Evolutionary conservation across 30 jellyfish, hydroid and myxozoan species (phyloP), one percentile per base, ranked within the genome.

Genomic region (Turritopsis dohrnii): DNA sequence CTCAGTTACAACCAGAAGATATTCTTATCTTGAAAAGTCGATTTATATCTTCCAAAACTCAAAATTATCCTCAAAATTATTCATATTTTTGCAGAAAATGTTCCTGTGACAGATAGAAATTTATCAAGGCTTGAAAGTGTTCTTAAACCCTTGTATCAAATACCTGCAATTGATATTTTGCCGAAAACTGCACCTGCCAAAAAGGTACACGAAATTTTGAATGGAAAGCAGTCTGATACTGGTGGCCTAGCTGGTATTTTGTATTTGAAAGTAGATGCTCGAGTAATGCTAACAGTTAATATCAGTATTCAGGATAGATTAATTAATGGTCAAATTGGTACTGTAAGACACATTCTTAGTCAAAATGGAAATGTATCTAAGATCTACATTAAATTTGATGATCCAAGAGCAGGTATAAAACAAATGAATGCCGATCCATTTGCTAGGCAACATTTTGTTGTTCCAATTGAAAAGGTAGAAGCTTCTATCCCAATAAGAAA

Each of bases 261-360:
- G 21, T 23, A 18, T 16, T 52, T 79, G 26, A 79, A 79, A 52
- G 66, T 79, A 4, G 85, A 54, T 79, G 85, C 85, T 1, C 18
- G 77, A 8, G 19, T 69, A 23, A 69, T 69, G 89, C 74, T 83
- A 54, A 83, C 89, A 29, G 28, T 23, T 26, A 66, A 83, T 71
- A 71, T 83, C 27, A 73, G 27, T 41, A 83, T 83, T 66, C 83
- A 23, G 25, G 89, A 65, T 71, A 83, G 89, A 71, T 66, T 83
- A 80, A 83, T 83, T 22, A 83, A 72, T 83, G 87, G 85, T 3
- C 87, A 81, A 65, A 81, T 81, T 81, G 87, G 84, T 28, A 81
- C 87, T 52, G 65, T 81, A 20, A 25, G 20, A 9, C 13, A 53
- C 21, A 21, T 52, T 65, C 65, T 20, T 4, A 60, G 29, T 29